phyloP scores from a whole-genome alignment of 2,113 vertebrate genomes.

The Pardalotus punctatus region DNA sequence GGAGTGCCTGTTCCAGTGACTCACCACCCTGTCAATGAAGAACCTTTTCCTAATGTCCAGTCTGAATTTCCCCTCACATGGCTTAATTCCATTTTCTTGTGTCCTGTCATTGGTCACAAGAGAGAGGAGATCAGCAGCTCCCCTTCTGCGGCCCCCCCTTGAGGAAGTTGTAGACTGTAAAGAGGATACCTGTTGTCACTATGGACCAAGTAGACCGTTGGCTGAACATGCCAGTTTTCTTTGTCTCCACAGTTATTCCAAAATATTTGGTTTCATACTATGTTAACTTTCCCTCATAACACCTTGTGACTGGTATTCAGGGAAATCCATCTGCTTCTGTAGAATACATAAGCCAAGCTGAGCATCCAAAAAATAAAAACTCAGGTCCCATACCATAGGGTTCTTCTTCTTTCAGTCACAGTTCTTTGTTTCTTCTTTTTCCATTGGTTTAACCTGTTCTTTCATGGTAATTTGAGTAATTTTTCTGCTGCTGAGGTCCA shows the following conservation, averaged over 20 bases:
- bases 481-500: background rate
- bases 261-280: background rate
- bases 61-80: rapidly evolving
- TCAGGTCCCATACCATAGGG: background rate
- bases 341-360: background rate
- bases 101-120: background rate
- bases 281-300: background rate
- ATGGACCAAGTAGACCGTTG: background rate
- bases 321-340: background rate
- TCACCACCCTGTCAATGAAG: background rate
- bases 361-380: background rate
- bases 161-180: background rate
- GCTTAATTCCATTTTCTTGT: background rate
- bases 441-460: background rate
- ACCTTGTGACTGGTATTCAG: background rate
- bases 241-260: background rate
- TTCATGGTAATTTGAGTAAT: background rate
- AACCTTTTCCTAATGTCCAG: background rate
- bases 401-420: background rate
- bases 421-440: background rate
- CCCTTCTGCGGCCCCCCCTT: rapidly evolving
- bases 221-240: background rate
- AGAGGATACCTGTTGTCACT: rapidly evolving
- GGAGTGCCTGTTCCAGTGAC: background rate
- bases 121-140: background rate